These are phyloP conservation scores for Trachemys scripta DNA, from an alignment of 2,113 vertebrate genomes.

Conservation along the genomic window DNA sequence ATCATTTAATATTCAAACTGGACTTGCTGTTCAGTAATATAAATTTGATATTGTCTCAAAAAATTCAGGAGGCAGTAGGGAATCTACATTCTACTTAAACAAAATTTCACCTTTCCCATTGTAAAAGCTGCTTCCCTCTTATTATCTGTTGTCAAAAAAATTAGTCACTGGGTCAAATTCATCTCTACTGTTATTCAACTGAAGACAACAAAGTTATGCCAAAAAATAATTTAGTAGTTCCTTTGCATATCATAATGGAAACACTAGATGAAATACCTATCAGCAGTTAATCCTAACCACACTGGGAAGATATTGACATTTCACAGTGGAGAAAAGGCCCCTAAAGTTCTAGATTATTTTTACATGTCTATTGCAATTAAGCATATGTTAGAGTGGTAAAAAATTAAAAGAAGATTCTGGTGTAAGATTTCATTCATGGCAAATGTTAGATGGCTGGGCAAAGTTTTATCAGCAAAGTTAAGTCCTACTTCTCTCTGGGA, in stretches of 20 bases:
- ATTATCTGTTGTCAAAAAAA: fast-evolving
- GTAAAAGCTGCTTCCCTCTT: not conserved
- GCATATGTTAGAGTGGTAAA: too few species aligned
- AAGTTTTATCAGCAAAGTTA: too few species aligned
- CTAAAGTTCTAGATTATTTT: not conserved
- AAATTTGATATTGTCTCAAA: not conserved
- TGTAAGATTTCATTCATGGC: too few species aligned
- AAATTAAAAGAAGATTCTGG: too few species aligned
- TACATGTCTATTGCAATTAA: too few species aligned
- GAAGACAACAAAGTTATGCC: not conserved
- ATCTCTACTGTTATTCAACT: not conserved
- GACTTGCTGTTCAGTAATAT: not conserved
- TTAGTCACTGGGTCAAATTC: not conserved
- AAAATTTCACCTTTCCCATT: not conserved
- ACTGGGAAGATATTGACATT: not conserved
- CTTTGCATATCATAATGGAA: not conserved
- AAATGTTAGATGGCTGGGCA: too few species aligned
- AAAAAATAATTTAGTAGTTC: not conserved
- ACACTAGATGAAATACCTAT: fast-evolving
- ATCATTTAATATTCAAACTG: not conserved
- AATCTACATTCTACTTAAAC: not conserved
- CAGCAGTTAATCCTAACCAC: not conserved
- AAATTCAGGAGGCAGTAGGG: not conserved
- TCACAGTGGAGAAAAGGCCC: not conserved
- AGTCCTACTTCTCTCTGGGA: too few species aligned